Conservation (phyloP, 2,113 vertebrate genomes). For the Datnioides undecimradiatus region DNA sequence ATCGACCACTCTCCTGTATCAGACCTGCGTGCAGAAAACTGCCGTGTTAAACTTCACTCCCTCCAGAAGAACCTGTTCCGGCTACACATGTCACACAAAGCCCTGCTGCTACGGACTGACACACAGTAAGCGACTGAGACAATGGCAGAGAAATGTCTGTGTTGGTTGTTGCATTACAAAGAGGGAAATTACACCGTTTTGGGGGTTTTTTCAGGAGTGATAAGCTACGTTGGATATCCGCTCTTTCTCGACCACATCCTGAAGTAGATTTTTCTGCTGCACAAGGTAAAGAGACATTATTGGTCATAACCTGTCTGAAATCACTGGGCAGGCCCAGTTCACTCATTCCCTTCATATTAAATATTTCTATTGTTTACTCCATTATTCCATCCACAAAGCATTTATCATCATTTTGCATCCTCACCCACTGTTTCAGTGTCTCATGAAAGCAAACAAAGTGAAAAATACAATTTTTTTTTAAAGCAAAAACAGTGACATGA, state of each 20-base stretch:
- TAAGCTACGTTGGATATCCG: slow-evolving; percentile 97
- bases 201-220: slow-evolving; percentile 86
- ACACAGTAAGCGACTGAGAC: slow-evolving; percentile 88
- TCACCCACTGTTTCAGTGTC: no score
- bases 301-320: background rate
- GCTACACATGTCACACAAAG: slow-evolving; percentile 84
- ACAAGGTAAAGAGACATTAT: slow-evolving; percentile 72
- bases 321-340: background rate
- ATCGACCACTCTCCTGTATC: slow-evolving; percentile 91
- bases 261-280: slow-evolving; percentile 81
- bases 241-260: slow-evolving; percentile 86
- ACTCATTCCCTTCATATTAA: background rate
- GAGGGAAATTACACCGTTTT: background rate
- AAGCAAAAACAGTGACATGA: background rate
- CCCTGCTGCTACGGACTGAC: slow-evolving; percentile 91
- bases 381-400: background rate
- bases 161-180: background rate
- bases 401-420: background rate
- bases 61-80: slow-evolving; percentile 93
- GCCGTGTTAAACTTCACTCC: slow-evolving; percentile 92
- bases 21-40: slow-evolving; percentile 91
- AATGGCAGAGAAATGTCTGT: background rate
- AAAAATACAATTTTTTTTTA: background rate
- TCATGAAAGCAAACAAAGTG: background rate
- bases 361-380: background rate